These are phyloP conservation scores for Pomacea maculata DNA, from an alignment of 1,140 invertebrate species.

Conservation along the genomic window DNA sequence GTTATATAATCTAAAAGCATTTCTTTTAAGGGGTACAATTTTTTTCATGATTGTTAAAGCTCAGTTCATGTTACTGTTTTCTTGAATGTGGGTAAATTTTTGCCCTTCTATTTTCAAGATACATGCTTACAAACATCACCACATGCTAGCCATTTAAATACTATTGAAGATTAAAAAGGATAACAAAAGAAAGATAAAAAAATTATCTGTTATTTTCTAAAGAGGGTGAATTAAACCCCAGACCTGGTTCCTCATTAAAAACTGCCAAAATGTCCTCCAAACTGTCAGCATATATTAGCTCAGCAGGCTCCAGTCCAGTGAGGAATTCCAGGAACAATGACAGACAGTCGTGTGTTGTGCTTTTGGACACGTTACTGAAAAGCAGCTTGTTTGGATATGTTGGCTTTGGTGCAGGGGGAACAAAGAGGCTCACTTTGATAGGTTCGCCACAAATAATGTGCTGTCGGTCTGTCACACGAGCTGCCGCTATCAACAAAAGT, in stretches of 20 bases:
- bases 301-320: slow-evolving; percentile 6
- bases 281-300: slow-evolving; percentile 30
- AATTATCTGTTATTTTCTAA: too few relatives aligned
- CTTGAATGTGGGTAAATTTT: too few relatives aligned
- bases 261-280: slow-evolving; percentile 23
- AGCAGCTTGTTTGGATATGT: slow-evolving; percentile 27
- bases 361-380: slow-evolving; percentile 24
- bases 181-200: too few relatives aligned
- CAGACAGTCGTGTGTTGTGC: slow-evolving; percentile 31
- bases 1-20: too few relatives aligned
- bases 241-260: slow-evolving; percentile 8
- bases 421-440: not conserved
- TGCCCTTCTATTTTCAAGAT: too few relatives aligned
- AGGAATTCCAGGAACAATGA: slow-evolving; percentile 34
- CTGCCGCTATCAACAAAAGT: slow-evolving; percentile 3
- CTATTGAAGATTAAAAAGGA: too few relatives aligned
- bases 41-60: too few relatives aligned
- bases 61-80: too few relatives aligned
- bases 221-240: not conserved
- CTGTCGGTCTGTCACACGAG: not conserved
- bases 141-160: too few relatives aligned
- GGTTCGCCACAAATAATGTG: not conserved
- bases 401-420: slow-evolving; percentile 10
- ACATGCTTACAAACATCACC: too few relatives aligned
- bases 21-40: too few relatives aligned